Evolutionary conservation across 2,113 vertebrate species (phyloP), one percentile per base, ranked within the genome.

Genomic region (Myotis davidii): DNA sequence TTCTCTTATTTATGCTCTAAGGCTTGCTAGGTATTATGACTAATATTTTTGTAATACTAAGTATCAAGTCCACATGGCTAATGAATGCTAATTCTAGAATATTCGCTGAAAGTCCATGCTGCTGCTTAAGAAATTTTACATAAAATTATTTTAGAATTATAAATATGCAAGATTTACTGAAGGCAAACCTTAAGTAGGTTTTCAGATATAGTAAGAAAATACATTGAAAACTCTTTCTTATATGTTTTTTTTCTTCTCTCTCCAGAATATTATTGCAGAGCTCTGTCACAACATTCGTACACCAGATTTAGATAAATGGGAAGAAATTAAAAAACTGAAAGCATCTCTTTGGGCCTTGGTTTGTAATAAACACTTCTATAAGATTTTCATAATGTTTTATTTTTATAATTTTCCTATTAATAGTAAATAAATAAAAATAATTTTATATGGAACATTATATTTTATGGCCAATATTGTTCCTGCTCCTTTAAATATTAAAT

Each of bases 301-400:
- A 92, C 99, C 99, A 96, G 99, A 99, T 98, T 98, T 99, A 99
- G 99, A 99, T 98, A 99, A 99, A 92, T 99, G 99, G 99, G 99
- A 99, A 98, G 99, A 99, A 96, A 99, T 99, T 93, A 99, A 99
- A 98, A 99, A 99, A 94, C 98, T 99, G 96, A 99, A 99, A 98
- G 99, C 99, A 97, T 99, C 99, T 94, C 99, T 99, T 95, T 99
- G 99, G 99, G 99, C 99, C 67, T 98, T 99, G 99, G 99, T 99
- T 96, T 98, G 99, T 98, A 97, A 59, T 77, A 85, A 85, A 95
- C 20, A 88, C 3, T 94, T 98, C 65, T 96, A 11, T 97, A 91
- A 95, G 32, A 84, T 85, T 32, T n/a, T 86, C 72, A 27, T 37
- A 93, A 20, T 65, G 95, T 94, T 87, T 65, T 91, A 94, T 50